Percentiles rank a stretch among this genome's conserved stretches.
Evolutionary conservation across 2,113 vertebrate species (phyloP).

Genomic region (Polypterus bichir): DNA sequence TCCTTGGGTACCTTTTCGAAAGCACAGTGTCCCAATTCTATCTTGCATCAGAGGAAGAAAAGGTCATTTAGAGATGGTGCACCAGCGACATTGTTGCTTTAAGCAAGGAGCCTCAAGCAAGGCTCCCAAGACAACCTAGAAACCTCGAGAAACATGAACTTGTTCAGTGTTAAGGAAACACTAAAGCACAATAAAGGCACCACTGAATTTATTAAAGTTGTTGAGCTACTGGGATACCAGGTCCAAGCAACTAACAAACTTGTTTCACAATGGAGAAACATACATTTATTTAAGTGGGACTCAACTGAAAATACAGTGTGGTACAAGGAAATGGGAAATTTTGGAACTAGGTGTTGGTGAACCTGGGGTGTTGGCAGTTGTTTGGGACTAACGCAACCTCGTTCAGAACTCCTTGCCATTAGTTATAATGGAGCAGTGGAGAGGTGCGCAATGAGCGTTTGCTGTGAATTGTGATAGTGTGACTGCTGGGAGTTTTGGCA

Average conservation of each 20-base stretch:
- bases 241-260: conserved; percentile 5
- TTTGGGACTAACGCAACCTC: too few species aligned
- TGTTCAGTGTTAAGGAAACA: conserved; percentile 7
- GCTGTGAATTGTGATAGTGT: too few species aligned
- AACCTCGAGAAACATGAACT: conserved; percentile 5
- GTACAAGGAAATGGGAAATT: too few species aligned
- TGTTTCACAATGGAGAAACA: conserved; percentile 2
- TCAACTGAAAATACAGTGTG: conserved; percentile 6
- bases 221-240: conserved; percentile 7
- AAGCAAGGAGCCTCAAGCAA: conserved; percentile 6
- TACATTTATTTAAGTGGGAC: conserved; percentile 4
- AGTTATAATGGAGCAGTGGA: too few species aligned
- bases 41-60: background rate
- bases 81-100: background rate
- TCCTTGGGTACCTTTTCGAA: conserved; percentile 5
- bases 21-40: background rate
- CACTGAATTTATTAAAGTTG: conserved; percentile 7
- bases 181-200: conserved; percentile 12
- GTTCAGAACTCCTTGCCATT: too few species aligned
- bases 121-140: conserved; percentile 4
- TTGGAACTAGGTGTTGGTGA: too few species aligned
- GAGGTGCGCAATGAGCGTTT: too few species aligned
- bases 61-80: too few species aligned
- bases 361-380: too few species aligned
- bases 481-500: too few species aligned